A percentile compares a stretch with the other conserved stretches of the same genome.
phyloP scores from a whole-genome alignment of 64 coral and sea anemone species.

The Montipora efflorescens region DNA sequence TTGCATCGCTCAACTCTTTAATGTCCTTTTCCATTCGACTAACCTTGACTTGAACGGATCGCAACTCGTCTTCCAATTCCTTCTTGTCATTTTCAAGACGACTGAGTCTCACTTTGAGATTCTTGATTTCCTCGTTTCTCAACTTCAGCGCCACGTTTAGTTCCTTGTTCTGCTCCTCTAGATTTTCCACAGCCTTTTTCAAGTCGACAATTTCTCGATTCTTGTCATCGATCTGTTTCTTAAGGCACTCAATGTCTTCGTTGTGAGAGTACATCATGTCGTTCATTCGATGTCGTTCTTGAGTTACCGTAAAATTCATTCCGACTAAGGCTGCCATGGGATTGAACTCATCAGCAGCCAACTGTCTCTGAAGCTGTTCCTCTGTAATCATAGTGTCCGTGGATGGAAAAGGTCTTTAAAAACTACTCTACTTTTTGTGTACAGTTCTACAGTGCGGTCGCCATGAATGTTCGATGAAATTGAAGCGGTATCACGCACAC shows the following conservation, averaged over 20 bases:
- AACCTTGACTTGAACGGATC: conserved; percentile 31
- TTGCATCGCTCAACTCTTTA: background rate
- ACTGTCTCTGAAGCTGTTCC: conserved; percentile 1
- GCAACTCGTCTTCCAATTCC: conserved; percentile 33
- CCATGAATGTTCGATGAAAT: background rate
- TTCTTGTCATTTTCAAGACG: conserved; percentile 50
- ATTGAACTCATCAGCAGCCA: background rate
- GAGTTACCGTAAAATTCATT: background rate
- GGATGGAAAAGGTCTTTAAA: background rate
- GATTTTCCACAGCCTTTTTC: background rate
- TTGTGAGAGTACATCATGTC: background rate
- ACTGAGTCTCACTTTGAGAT: conserved; percentile 26
- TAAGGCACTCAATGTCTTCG: conserved; percentile 28
- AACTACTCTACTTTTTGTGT: background rate
- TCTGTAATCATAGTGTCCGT: background rate
- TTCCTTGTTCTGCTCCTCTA: conserved; percentile 44
- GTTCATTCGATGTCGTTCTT: conserved; percentile 10
- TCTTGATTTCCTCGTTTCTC: conserved; percentile 31
- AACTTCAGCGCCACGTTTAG: conserved; percentile 16
- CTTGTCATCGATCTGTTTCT: conserved; percentile 23
- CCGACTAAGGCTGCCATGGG: background rate
- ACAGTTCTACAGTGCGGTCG: background rate
- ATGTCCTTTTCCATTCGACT: conserved; percentile 22
- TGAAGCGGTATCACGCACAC: background rate
- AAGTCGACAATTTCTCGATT: conserved; percentile 11